Evolutionary conservation across 2,797 vertebrate genomes (phyloP).

Genomic region (Parauchenoglanis ngamensis): DNA sequence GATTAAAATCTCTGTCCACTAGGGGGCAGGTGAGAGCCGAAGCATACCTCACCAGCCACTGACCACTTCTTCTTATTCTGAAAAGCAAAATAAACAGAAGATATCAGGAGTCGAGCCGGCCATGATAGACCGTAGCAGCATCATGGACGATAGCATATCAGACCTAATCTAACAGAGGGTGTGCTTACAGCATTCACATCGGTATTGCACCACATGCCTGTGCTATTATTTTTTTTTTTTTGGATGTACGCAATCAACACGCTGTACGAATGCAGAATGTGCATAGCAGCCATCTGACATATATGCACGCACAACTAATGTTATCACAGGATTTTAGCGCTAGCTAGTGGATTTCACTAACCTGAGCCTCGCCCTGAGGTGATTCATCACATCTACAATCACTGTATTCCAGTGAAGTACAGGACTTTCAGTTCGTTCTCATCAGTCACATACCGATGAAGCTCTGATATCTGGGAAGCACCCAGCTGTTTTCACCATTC

Average conservation of each 20-base stretch:
- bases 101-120: neutral
- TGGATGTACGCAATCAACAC: too few species aligned
- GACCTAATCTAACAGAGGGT: neutral
- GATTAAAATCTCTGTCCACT: neutral
- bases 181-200: neutral
- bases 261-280: neutral
- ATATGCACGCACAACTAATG: neutral
- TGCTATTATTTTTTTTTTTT: neutral
- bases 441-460: neutral
- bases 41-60: neutral
- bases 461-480: neutral
- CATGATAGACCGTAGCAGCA: neutral
- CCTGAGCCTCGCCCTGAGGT: neutral
- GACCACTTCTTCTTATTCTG: neutral
- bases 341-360: neutral
- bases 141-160: neutral
- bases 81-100: neutral
- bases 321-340: neutral
- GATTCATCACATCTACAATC: neutral
- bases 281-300: neutral
- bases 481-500: conserved; percentile 3
- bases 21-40: neutral
- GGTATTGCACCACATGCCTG: neutral
- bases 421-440: neutral
- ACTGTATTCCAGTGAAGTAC: neutral